A percentile compares a stretch with the other conserved stretches of the same genome.
phyloP scores from a whole-genome alignment of 2,888 invertebrate genomes.

The Ashinkailepas kermadecensis region DNA sequence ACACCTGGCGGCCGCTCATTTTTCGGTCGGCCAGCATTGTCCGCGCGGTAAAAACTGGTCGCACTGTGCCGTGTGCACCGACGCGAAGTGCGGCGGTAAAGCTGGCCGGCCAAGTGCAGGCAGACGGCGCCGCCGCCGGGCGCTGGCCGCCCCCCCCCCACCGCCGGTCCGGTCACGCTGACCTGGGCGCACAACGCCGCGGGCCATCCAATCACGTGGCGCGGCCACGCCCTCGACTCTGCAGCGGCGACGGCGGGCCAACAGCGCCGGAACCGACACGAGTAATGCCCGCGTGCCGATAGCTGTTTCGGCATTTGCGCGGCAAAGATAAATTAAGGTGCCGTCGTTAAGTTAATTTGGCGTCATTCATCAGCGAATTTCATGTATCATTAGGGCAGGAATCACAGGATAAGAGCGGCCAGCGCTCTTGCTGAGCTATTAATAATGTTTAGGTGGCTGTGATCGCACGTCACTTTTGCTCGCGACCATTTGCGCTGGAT shows the following conservation, averaged over 20 bases:
- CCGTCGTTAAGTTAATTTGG: conserved; percentile 17
- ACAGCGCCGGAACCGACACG: neutral
- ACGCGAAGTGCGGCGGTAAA: too few species aligned
- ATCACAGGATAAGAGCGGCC: conserved; percentile 10
- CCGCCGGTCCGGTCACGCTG: neutral
- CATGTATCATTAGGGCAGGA: conserved; percentile 15
- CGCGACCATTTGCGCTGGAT: neutral
- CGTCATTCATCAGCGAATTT: conserved; percentile 19
- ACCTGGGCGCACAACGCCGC: neutral
- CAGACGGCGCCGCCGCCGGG: too few species aligned
- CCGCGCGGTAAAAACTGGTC: neutral
- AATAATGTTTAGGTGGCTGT: neutral
- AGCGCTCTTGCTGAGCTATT: neutral
- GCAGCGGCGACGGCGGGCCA: too few species aligned
- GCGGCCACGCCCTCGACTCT: too few species aligned
- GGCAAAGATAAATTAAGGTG: neutral
- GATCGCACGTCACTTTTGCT: neutral
- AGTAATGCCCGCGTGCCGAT: neutral
- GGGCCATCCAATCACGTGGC: neutral
- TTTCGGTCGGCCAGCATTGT: neutral
- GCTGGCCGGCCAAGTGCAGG: too few species aligned
- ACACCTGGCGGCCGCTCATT: neutral
- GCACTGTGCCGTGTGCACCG: neutral
- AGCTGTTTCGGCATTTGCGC: neutral
- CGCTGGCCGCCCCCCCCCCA: neutral